Percentiles rank a stretch among this genome's conserved stretches.
Conservation (phyloP, 92 coral and sea anemone species). For the Phenganax subtilis region DNA sequence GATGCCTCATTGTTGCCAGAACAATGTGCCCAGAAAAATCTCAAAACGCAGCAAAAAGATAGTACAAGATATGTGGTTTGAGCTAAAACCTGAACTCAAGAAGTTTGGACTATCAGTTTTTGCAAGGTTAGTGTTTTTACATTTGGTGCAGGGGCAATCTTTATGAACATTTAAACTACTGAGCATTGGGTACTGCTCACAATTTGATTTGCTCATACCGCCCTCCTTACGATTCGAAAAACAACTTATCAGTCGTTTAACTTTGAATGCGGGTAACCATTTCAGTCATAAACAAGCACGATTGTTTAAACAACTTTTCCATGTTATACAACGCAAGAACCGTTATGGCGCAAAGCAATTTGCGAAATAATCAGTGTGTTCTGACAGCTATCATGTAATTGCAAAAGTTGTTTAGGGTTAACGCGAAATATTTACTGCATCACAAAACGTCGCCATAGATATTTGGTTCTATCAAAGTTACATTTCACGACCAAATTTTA, state of each 20-base stretch:
- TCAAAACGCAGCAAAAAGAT: conserved; percentile 24
- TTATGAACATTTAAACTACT: not conserved
- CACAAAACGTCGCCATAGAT: not conserved
- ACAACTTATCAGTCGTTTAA: not conserved
- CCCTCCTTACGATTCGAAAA: not conserved
- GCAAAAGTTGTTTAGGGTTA: not conserved
- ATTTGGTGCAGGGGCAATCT: not conserved
- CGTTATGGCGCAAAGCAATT: not conserved
- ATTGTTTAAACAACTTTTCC: no score
- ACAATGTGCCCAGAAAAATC: not conserved
- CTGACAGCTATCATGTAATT: not conserved
- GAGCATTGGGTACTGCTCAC: not conserved
- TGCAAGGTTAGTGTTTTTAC: not conserved
- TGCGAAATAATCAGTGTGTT: not conserved
- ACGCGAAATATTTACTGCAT: not conserved
- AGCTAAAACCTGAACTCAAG: conserved; percentile 4
- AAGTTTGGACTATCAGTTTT: conserved; percentile 22
- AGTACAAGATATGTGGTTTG: conserved; percentile 31
- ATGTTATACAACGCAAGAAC: not conserved
- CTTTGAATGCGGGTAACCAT: not conserved
- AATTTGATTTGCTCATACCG: not conserved
- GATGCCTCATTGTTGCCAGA: not conserved
- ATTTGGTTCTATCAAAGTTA: not conserved
- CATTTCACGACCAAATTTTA: no score
- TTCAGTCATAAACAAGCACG: no score